Evolutionary conservation across 30 jellyfish, hydroid and myxozoan species (phyloP).

Genomic region (Sanderia malayensis): DNA sequence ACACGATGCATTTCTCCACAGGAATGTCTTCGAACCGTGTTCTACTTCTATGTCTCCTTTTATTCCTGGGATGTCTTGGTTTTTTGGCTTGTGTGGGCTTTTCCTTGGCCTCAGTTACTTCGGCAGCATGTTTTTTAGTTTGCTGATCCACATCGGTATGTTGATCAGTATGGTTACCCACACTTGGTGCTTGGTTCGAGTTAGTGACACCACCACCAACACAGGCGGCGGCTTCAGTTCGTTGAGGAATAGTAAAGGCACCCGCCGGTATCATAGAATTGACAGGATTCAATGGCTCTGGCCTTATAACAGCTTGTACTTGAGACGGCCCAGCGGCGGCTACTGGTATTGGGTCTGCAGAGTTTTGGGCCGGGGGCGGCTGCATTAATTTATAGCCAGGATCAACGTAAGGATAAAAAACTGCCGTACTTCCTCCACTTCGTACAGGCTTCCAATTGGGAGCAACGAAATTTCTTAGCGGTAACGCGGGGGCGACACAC

Average conservation of each 20-base stretch:
- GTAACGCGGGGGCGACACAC: constrained; percentile 8
- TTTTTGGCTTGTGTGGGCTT: constrained; percentile 1
- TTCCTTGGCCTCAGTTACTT: constrained; percentile 20
- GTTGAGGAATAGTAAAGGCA: constrained; percentile 48
- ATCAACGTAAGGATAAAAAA: constrained; percentile 75
- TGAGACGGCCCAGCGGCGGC: constrained; percentile 15
- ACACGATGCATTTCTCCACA: constrained; percentile 49
- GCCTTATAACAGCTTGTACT: constrained; percentile 5
- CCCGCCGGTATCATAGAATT: constrained; percentile 14
- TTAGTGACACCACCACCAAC: constrained; percentile 36
- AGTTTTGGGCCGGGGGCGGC: constrained; percentile 33
- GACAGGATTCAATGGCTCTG: constrained; percentile 41
- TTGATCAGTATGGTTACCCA: constrained; percentile 43
- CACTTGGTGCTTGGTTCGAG: constrained; percentile 38
- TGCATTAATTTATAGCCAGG: constrained; percentile 39
- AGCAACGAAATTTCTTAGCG: constrained; percentile 68
- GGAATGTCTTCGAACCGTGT: constrained; percentile 68
- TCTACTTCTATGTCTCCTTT: constrained; percentile 36
- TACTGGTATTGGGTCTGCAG: constrained; percentile 38
- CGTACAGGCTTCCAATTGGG: constrained; percentile 98
- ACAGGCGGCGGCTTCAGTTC: constrained; percentile 45
- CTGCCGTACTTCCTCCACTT: constrained; percentile 72
- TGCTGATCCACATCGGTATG: constrained; percentile 1
- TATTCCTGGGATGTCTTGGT: constrained; percentile 18
- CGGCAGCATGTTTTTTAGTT: not conserved